Evolutionary conservation across 2,888 invertebrate genomes (phyloP).

Genomic region (Ophraella communa): DNA sequence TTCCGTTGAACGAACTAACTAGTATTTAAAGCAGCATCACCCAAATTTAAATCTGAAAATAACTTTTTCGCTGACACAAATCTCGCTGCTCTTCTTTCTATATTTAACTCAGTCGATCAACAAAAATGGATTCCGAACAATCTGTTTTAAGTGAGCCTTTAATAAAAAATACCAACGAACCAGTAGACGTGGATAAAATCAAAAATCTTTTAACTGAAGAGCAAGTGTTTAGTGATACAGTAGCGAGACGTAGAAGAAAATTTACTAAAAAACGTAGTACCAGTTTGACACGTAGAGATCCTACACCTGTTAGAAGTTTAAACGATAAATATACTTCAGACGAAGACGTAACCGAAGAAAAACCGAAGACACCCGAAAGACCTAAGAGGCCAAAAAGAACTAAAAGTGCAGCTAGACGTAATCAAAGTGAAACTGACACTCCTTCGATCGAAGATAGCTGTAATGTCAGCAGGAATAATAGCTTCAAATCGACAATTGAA

Average conservation of each 20-base stretch:
- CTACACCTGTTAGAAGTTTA: slow-evolving; percentile 66
- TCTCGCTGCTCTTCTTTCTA: slow-evolving; percentile 42
- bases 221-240: slow-evolving; percentile 63
- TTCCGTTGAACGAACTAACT: neutral
- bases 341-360: slow-evolving; percentile 48
- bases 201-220: slow-evolving; percentile 57
- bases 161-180: slow-evolving; percentile 23
- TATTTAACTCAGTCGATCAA: slow-evolving; percentile 52
- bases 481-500: slow-evolving; percentile 14
- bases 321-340: slow-evolving; percentile 52
- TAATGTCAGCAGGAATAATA: slow-evolving; percentile 28
- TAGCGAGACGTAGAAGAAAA: slow-evolving; percentile 68
- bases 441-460: slow-evolving; percentile 17
- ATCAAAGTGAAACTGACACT: slow-evolving; percentile 35
- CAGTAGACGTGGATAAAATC: slow-evolving; percentile 45
- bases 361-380: slow-evolving; percentile 54
- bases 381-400: slow-evolving; percentile 42
- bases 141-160: slow-evolving; percentile 39
- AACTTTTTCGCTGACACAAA: slow-evolving; percentile 15
- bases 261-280: slow-evolving; percentile 65
- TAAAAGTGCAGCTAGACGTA: slow-evolving; percentile 22
- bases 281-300: slow-evolving; percentile 66
- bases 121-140: slow-evolving; percentile 54
- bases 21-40: slow-evolving; percentile 8
- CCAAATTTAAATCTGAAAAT: slow-evolving; percentile 34